Evolutionary conservation across 2,888 invertebrate genomes (phyloP), one percentile per base, ranked within the genome.

Genomic region (Tholera decimalis): DNA sequence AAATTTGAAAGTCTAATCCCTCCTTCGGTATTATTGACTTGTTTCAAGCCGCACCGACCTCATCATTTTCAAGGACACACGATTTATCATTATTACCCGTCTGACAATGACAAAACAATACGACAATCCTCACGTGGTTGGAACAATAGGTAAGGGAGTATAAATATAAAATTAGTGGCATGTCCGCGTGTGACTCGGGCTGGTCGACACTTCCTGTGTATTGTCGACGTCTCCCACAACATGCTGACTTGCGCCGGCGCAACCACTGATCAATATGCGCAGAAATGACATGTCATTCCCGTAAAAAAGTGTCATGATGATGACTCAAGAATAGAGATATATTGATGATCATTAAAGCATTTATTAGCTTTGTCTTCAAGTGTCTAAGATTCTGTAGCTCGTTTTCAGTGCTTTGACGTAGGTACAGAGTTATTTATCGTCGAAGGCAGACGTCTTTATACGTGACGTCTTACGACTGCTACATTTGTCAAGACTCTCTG

Each of bases 141-240:
- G 90, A 89, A 93, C 91, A 93, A 93, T 91, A 83, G 86, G 59
- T 73, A 74, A 81, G 73, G 79, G 76, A 79, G 59, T 76, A 79
- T 78, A 82, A 86, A 88, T 87, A 90, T 90, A 87, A 89, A 92
- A 92, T 92, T 90, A 88, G 92, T 92, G 89, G 84, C 89, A 88
- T 88, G 88, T 87, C 87, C 85, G 88, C 87, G 88, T 90, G 88
- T 91, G 89, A 93, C 91, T 93, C 89, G 92, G 91, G 90, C 91
- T 91, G 86, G 91, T 91, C 92, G 92, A 91, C 94, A 93, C 91
- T 93, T 94, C 94, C 94, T 92, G 94, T 91, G 92, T 90, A 91
- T 93, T 94, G 94, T 93, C 83, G 89, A 88, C 83, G 90, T 90
- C 91, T 90, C 91, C 87, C 88, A 86, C 88, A 82, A 82, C 86